A percentile compares a stretch with the other conserved stretches of the same genome.
Evolutionary conservation across 2,888 invertebrate species (phyloP).

Genomic region (Drosophila acutilabella): DNA sequence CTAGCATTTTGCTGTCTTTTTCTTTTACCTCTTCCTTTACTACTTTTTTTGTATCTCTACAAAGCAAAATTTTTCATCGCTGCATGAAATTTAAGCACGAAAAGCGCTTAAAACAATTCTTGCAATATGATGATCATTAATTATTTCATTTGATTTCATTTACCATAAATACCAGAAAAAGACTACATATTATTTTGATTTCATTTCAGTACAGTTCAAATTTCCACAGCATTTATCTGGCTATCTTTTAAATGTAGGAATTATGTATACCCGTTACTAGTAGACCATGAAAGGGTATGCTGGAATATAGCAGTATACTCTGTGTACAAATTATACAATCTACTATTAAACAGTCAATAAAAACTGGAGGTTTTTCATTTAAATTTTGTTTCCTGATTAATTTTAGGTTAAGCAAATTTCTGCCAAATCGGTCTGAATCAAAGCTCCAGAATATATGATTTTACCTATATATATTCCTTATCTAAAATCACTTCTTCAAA

Average conservation of each 20-base stretch:
- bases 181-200: conserved; percentile 44
- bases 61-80: conserved; percentile 14
- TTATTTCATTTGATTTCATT: conserved; percentile 54
- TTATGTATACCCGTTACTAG: too few species aligned
- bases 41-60: conserved; percentile 6
- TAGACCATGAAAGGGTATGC: too few species aligned
- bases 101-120: conserved; percentile 10
- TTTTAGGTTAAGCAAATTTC: too few species aligned
- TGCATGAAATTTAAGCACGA: not conserved
- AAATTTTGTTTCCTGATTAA: too few species aligned
- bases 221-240: not conserved
- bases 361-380: too few species aligned
- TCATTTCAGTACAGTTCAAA: conserved; percentile 18
- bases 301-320: too few species aligned
- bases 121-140: conserved; percentile 50
- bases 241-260: not conserved
- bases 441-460: too few species aligned
- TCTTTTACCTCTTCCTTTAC: not conserved
- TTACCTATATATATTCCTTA: too few species aligned
- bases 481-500: too few species aligned
- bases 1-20: conserved; percentile 29
- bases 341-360: too few species aligned
- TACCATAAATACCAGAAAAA: conserved; percentile 31
- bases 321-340: too few species aligned
- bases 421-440: too few species aligned